Percentiles rank a stretch among this genome's conserved stretches.
These are phyloP conservation scores for Brachionus rotundiformis DNA, from an alignment of 1,140 invertebrate species.

Conservation along the genomic window DNA sequence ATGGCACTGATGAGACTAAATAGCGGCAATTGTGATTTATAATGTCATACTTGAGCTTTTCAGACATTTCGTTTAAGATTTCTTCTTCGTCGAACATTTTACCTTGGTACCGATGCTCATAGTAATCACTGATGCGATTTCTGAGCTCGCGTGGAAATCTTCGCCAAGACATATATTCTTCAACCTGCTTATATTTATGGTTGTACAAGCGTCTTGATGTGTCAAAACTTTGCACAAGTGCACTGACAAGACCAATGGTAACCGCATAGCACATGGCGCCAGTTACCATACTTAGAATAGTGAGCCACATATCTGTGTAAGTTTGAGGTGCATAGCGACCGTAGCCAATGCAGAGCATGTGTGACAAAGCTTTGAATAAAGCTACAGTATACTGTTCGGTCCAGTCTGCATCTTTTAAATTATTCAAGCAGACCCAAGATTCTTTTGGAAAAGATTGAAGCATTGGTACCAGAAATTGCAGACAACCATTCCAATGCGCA, in stretches of 20 bases:
- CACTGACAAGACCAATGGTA: slow-evolving; percentile 95
- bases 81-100: slow-evolving; percentile 98
- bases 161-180: slow-evolving; percentile 97
- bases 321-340: slow-evolving; percentile 89
- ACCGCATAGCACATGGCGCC: slow-evolving; percentile 87
- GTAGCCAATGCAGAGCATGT: slow-evolving; percentile 93
- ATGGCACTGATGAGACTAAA: slow-evolving; percentile 93
- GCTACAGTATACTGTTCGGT: slow-evolving; percentile 97
- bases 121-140: slow-evolving; percentile 93
- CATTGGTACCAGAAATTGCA: slow-evolving; percentile 97
- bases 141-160: slow-evolving; percentile 91
- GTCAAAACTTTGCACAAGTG: slow-evolving; percentile 95
- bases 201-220: slow-evolving; percentile 93
- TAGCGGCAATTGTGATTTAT: slow-evolving; percentile 98
- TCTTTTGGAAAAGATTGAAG: slow-evolving; percentile 95
- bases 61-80: slow-evolving; percentile 91
- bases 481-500: slow-evolving; percentile 95
- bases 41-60: slow-evolving; percentile 92
- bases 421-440: slow-evolving; percentile 97
- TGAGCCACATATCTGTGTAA: slow-evolving; percentile 96
- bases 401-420: slow-evolving; percentile 95
- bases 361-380: slow-evolving; percentile 96
- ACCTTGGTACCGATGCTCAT: slow-evolving; percentile 96
- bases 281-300: slow-evolving; percentile 86
- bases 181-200: slow-evolving; percentile 85